Evolutionary conservation across 2,888 invertebrate species (phyloP).

Genomic region (Erebia epiphron): DNA sequence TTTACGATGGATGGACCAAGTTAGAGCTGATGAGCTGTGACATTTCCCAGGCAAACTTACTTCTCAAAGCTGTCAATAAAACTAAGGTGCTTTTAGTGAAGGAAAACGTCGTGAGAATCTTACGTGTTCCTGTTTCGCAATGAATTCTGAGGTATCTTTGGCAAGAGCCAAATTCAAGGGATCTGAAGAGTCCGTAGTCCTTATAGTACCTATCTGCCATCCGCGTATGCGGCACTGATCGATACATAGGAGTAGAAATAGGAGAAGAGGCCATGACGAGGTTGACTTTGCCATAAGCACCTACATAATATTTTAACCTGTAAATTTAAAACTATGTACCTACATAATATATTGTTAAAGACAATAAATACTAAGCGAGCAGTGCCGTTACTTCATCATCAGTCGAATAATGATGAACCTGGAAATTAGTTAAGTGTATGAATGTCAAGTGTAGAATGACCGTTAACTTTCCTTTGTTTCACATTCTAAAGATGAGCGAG

Average conservation of each 20-base stretch:
- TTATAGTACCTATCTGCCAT: no score
- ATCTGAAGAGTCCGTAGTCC: not conserved
- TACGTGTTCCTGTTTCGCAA: no score
- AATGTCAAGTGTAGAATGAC: no score
- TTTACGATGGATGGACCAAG: not conserved
- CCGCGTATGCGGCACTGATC: no score
- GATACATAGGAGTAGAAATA: no score
- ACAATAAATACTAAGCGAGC: no score
- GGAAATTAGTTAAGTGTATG: constrained; percentile 4
- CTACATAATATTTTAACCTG: no score
- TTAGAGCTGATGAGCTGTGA: not conserved
- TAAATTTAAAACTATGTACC: no score
- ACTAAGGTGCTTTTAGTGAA: not conserved
- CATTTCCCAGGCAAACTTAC: not conserved
- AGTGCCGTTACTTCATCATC: not conserved
- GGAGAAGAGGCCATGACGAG: no score
- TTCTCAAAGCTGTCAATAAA: not conserved
- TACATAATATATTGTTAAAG: not conserved
- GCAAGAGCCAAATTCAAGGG: not conserved
- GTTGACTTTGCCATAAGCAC: no score
- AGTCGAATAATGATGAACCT: constrained; percentile 11
- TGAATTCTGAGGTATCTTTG: no score
- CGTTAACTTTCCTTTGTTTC: constrained; percentile 25
- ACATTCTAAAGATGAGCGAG: constrained; percentile 16
- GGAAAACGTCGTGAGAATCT: not conserved